Conservation (phyloP, 2,113 vertebrate species). For the Lipotes vexillifer region DNA sequence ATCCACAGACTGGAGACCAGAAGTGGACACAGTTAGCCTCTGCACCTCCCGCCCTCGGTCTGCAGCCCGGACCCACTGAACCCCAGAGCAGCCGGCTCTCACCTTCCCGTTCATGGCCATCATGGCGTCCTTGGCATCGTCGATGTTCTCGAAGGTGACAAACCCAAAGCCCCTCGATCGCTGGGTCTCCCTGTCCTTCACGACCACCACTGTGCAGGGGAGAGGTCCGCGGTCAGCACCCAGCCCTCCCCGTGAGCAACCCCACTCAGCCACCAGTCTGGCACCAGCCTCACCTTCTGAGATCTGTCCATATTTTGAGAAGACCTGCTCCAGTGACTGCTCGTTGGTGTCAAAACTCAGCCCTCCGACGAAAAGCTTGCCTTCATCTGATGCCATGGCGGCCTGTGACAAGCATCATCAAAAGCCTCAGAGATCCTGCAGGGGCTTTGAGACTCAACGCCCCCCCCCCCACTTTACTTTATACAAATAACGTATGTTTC, state of each 20-base stretch:
- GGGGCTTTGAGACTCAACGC: neutral
- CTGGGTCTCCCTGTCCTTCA: constrained; percentile 95
- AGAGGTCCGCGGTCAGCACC: neutral
- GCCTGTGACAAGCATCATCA: constrained; percentile 52
- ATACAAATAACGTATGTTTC: neutral
- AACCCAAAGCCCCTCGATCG: constrained; percentile 96
- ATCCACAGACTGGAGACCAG: constrained; percentile 86
- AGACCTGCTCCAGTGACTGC: constrained; percentile 91
- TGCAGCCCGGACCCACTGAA: too few species aligned
- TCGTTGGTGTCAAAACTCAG: constrained; percentile 97
- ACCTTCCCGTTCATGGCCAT: constrained; percentile 99
- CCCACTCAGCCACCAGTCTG: fast-evolving
- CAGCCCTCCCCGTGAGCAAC: neutral
- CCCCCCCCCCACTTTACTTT: neutral
- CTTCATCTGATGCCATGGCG: constrained; percentile 92
- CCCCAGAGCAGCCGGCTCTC: neutral
- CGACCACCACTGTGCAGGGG: constrained; percentile 88
- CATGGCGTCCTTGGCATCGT: constrained; percentile 96
- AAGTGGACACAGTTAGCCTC: neutral
- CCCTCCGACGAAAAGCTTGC: constrained; percentile 95
- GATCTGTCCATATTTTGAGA: constrained; percentile 94
- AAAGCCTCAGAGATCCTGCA: neutral
- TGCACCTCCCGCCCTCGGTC: fast-evolving
- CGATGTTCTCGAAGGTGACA: constrained; percentile 95
- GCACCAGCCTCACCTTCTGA: constrained; percentile 84